These are phyloP conservation scores for Caradrina clavipalpis DNA, from an alignment of 2,888 invertebrate species.

Conservation along the genomic window DNA sequence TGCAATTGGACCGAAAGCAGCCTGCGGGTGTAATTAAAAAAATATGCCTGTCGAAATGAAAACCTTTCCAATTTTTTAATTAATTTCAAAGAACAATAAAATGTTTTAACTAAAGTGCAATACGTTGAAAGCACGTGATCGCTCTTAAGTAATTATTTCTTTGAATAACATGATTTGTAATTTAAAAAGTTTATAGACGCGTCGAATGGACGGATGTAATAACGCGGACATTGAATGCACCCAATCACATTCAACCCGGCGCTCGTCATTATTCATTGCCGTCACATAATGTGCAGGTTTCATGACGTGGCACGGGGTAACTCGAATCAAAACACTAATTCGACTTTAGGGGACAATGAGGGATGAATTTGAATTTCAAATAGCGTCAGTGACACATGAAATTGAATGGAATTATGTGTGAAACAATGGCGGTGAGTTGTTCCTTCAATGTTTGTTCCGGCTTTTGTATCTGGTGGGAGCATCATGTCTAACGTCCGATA, in stretches of 20 bases:
- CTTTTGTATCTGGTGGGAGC: constrained; percentile 58
- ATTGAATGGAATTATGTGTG: constrained; percentile 77
- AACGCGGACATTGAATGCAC: constrained; percentile 42
- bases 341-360: constrained; percentile 73
- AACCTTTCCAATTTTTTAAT: constrained; percentile 6
- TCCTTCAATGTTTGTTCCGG: constrained; percentile 64
- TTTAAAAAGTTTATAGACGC: constrained; percentile 36
- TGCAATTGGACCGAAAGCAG: background rate
- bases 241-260: constrained; percentile 24
- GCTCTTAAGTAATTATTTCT: constrained; percentile 30
- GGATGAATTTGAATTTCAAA: constrained; percentile 85
- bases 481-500: constrained; percentile 34
- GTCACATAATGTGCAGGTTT: constrained; percentile 40
- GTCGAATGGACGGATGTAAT: constrained; percentile 49
- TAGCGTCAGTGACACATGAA: constrained; percentile 80
- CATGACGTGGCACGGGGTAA: constrained; percentile 58
- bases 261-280: constrained; percentile 29
- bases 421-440: constrained; percentile 67
- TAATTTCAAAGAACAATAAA: constrained; percentile 28
- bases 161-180: constrained; percentile 27
- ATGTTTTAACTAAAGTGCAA: constrained; percentile 2
- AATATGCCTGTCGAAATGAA: constrained; percentile 1
- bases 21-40: constrained; percentile 13
- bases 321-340: constrained; percentile 68
- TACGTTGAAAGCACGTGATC: constrained; percentile 17